Evolutionary conservation across 2,797 vertebrate genomes (phyloP), one percentile per base, ranked within the genome.

Genomic region (Myotis pilosus): DNA sequence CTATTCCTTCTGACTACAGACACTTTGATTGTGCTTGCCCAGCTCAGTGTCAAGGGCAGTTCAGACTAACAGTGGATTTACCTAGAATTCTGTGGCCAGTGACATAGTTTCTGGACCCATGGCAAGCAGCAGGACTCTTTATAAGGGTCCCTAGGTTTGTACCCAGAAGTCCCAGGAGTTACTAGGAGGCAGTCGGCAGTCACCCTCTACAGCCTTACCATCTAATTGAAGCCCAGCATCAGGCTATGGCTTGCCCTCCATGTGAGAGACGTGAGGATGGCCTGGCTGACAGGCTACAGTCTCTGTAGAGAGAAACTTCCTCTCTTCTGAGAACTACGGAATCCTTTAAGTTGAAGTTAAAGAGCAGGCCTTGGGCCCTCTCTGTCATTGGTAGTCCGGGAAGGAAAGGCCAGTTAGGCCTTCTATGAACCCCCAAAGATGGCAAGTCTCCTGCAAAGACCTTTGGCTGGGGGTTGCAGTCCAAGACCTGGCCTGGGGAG

Each of bases 1-100:
- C 94, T 78, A 87, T 87, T 92, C 86, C 68, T 53, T 92, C 89
- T 79, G 91, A 80, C 62, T 92, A 87, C 74, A 84, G 84, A 89
- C 72, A 74, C 49, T 81, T 47, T 44, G 86, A 87, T 75, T 41
- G 23, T 62, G 62, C 71, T 33, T 62, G 33, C 86, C 68, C 82
- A 79, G 57, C 79, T 92, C 89, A 92, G 80, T 92, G 81, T 94
- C 6, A 15, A 88, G 78, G 60, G 72, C 83, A 96, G 75, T 41
- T 47, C n/a, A 23, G 79, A 82, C 66, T 92, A 94, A 51, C 64
- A 62, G 83, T 53, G 30, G 38, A 71, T 76, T 68, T 81, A 83
- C 86, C 86, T 92, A 83, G 53, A 55, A 41, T 92, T 91, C 84
- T 89, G 72, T 84, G 71, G 80, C 74, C 75, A 93, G 69, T 78